A percentile compares a stretch with the other conserved stretches of the same genome.
phyloP scores from a whole-genome alignment of 2,113 vertebrate species.

The Elachura formosa region DNA sequence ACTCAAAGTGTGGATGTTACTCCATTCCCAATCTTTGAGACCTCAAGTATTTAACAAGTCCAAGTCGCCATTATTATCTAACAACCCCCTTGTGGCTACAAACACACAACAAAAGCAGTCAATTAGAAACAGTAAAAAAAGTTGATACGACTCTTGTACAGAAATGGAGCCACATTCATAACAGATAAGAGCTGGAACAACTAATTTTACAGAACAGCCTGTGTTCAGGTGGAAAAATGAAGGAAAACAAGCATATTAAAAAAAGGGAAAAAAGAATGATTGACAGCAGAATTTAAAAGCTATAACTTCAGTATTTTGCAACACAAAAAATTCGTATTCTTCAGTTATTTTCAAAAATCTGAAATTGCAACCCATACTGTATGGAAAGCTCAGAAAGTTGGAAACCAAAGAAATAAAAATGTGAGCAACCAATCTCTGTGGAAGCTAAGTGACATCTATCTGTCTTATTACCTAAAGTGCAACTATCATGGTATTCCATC shows the following conservation, averaged over 20 bases:
- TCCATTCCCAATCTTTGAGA: not conserved
- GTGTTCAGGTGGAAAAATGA: not conserved
- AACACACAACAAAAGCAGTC: not conserved
- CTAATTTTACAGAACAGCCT: not conserved
- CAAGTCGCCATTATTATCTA: not conserved
- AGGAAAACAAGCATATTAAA: not conserved
- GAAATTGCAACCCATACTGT: not conserved
- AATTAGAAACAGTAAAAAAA: not conserved
- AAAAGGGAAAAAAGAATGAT: not conserved
- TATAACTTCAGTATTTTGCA: not conserved
- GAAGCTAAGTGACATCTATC: not conserved
- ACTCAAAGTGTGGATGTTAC: not conserved
- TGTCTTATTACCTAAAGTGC: not conserved
- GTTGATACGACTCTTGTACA: not conserved
- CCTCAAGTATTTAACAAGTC: not conserved
- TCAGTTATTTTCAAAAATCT: not conserved
- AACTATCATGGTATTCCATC: not conserved
- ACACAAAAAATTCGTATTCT: not conserved
- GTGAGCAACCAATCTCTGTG: not conserved
- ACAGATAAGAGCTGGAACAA: not conserved
- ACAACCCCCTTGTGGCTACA: not conserved
- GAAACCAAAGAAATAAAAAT: not conserved
- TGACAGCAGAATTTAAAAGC: not conserved
- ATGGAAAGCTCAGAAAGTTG: not conserved
- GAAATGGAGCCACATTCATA: not conserved